Percentiles rank a stretch among this genome's conserved stretches.
Evolutionary conservation across 1,140 invertebrate species (phyloP).

Genomic region (Agrilus planipennis): DNA sequence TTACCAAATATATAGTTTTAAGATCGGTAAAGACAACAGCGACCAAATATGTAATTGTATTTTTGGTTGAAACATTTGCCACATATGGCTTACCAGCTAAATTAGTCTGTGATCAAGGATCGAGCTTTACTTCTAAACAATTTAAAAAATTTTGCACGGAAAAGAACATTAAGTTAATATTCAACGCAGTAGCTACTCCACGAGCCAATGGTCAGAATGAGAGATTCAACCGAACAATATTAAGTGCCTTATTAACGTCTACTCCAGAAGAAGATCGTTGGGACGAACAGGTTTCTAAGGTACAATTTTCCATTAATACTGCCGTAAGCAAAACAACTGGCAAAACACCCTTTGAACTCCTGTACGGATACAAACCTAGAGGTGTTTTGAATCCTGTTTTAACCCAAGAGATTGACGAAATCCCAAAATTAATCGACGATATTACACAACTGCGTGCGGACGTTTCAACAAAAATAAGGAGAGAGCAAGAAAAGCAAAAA

Average conservation of each 20-base stretch:
- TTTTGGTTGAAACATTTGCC: neutral
- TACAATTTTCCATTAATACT: conserved; percentile 20
- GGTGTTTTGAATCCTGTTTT: neutral
- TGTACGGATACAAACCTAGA: neutral
- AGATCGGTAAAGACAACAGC: conserved; percentile 2
- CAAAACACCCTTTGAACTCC: neutral
- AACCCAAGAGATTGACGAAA: neutral
- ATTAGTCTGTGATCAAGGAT: conserved; percentile 19
- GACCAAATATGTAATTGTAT: neutral
- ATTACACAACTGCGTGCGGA: neutral
- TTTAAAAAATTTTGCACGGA: conserved; percentile 19
- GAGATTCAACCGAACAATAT: conserved; percentile 17
- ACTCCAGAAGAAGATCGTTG: conserved; percentile 11
- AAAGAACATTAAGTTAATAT: conserved; percentile 17
- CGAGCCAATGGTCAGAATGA: conserved; percentile 27
- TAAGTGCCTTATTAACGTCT: conserved; percentile 8
- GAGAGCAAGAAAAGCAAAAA: conserved; percentile 1
- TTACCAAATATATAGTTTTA: conserved; percentile 3
- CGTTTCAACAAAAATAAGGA: neutral
- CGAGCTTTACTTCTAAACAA: conserved; percentile 16
- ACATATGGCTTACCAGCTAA: conserved; percentile 16
- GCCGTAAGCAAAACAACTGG: neutral
- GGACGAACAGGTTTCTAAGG: conserved; percentile 12
- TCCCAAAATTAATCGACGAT: too few relatives aligned
- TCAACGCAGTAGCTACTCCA: conserved; percentile 24